Percentiles rank a stretch among this genome's conserved stretches.
These are phyloP conservation scores for Phalacrocorax carbo DNA, from an alignment of 2,113 vertebrate species.

Conservation along the genomic window DNA sequence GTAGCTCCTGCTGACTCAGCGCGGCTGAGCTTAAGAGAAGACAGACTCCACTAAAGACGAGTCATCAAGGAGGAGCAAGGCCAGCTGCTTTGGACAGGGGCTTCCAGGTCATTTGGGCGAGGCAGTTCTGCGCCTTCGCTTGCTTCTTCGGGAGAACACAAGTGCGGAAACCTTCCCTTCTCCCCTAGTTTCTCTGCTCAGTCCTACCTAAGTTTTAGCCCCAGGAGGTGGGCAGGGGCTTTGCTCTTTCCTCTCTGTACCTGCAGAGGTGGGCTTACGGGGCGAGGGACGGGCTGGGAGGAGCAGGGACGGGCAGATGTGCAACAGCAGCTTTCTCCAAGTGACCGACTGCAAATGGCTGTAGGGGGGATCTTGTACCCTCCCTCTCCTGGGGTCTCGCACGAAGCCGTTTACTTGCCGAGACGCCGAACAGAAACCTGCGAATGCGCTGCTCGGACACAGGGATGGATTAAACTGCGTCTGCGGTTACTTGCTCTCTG, in stretches of 20 bases:
- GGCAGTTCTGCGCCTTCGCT: background rate
- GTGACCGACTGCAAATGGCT: accelerated
- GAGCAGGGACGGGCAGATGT: background rate
- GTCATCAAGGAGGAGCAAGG: background rate
- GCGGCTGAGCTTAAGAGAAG: background rate
- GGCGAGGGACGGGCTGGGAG: background rate
- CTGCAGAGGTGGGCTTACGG: accelerated
- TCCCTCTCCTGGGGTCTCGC: accelerated
- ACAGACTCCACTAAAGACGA: background rate
- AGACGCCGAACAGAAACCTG: background rate
- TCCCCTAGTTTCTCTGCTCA: background rate
- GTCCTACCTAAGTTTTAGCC: background rate
- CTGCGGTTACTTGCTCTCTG: background rate
- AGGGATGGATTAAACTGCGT: accelerated
- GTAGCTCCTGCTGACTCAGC: background rate
- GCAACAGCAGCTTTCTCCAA: background rate
- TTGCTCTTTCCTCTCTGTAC: accelerated
- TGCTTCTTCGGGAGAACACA: background rate
- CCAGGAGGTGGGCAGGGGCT: background rate
- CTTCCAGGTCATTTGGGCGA: accelerated
- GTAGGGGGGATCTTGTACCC: background rate
- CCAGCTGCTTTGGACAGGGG: background rate
- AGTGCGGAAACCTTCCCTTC: accelerated
- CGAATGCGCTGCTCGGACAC: background rate
- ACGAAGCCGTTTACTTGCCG: background rate